These are phyloP conservation scores for Pelochelys cantorii DNA, from an alignment of 2,797 vertebrate genomes.

Conservation along the genomic window DNA sequence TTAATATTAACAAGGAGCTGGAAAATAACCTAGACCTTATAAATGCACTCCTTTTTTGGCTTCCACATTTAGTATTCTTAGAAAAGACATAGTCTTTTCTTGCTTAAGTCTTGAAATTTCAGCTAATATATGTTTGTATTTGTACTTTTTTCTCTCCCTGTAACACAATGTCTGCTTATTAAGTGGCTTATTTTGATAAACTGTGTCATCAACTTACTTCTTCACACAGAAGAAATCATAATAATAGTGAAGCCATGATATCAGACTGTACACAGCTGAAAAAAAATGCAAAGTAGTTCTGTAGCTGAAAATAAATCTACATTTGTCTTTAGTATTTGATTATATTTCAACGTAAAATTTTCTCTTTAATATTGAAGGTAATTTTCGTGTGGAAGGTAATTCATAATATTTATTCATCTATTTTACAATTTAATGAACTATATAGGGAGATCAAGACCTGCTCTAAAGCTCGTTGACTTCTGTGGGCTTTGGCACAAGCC, in stretches of 20 bases:
- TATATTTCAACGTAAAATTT: not conserved
- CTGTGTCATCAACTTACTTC: constrained; percentile 8
- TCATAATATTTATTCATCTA: not conserved
- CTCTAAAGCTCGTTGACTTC: constrained; percentile 15
- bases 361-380: constrained; percentile 23
- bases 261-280: not conserved
- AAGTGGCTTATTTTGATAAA: constrained; percentile 23
- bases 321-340: not conserved
- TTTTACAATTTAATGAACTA: constrained; percentile 15
- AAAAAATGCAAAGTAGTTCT: not conserved
- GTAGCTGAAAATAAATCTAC: not conserved
- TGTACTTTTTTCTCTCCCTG: not conserved
- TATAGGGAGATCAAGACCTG: not conserved
- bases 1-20: not conserved
- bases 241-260: not conserved
- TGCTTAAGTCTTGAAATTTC: constrained; percentile 25
- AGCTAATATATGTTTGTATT: not conserved
- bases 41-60: rapidly evolving
- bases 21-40: not conserved
- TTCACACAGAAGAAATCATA: not conserved
- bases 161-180: not conserved
- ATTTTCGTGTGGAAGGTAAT: constrained; percentile 4
- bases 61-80: not conserved
- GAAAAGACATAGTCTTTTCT: not conserved
- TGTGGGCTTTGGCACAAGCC: constrained; percentile 18